phyloP scores from a whole-genome alignment of 2,888 invertebrate species.

The Trachelus stipa region DNA sequence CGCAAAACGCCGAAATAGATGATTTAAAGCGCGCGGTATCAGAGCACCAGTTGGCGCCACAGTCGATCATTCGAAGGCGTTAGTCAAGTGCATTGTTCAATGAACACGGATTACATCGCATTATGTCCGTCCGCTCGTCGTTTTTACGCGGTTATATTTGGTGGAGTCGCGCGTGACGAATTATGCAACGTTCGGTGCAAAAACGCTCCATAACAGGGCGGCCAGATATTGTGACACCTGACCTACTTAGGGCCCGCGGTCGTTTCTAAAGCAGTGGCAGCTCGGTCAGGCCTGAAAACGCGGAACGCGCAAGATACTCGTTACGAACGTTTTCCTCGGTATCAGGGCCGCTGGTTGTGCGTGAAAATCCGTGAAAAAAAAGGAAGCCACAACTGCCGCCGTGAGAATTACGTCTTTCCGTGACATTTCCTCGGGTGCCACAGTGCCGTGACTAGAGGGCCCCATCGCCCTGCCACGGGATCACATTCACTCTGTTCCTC shows the following conservation, averaged over 20 bases:
- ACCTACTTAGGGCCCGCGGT: constrained; percentile 53
- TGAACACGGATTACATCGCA: constrained; percentile 53
- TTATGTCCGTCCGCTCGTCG: constrained; percentile 34
- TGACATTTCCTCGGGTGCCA: constrained; percentile 32
- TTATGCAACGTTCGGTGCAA: constrained; percentile 57
- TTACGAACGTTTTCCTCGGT: constrained; percentile 27
- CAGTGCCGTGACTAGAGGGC: constrained; percentile 39
- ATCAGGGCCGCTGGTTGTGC: constrained; percentile 15
- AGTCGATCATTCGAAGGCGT: constrained; percentile 43
- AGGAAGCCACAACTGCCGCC: constrained; percentile 16
- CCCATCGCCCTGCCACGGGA: constrained; percentile 23
- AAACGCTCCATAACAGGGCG: constrained; percentile 48
- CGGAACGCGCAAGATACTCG: constrained; percentile 30
- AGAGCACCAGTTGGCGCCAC: constrained; percentile 24
- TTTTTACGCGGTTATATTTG: constrained; percentile 52
- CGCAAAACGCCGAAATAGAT: not conserved
- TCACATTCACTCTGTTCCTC: not conserved
- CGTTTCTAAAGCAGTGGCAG: constrained; percentile 39
- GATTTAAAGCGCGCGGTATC: constrained; percentile 36
- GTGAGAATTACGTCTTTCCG: constrained; percentile 48
- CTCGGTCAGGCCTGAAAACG: constrained; percentile 27
- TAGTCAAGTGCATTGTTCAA: constrained; percentile 60
- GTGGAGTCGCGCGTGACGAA: constrained; percentile 54
- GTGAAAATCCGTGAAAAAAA: constrained; percentile 22
- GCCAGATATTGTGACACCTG: constrained; percentile 56